A percentile compares a stretch with the other conserved stretches of the same genome.
These are phyloP conservation scores for Cetoscarus ocellatus DNA, from an alignment of 2,797 vertebrate species.

Conservation along the genomic window DNA sequence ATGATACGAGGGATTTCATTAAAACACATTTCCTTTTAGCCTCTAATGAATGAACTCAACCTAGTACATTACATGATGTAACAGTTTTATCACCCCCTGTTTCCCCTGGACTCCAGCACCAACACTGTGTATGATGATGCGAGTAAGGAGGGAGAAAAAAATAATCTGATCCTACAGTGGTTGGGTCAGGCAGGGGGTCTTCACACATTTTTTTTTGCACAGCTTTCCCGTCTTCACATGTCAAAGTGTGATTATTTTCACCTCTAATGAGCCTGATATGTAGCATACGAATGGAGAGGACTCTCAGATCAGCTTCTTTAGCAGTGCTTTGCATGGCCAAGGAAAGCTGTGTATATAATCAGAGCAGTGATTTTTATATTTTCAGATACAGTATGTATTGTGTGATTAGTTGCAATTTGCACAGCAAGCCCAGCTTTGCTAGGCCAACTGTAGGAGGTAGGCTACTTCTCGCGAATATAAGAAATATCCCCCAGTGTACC, in stretches of 20 bases:
- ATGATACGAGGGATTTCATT: not conserved
- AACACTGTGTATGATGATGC: conserved; percentile 9
- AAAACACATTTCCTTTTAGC: not conserved
- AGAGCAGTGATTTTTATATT: conserved; percentile 7
- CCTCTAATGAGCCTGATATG: conserved; percentile 53
- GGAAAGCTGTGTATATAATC: conserved; percentile 27
- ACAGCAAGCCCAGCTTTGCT: conserved; percentile 33
- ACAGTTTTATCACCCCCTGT: conserved; percentile 42
- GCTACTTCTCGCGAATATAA: not conserved
- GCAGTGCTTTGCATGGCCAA: conserved; percentile 13
- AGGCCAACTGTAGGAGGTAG: conserved; percentile 4
- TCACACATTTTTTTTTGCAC: conserved; percentile 32
- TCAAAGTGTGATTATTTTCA: conserved; percentile 68
- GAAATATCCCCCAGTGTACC: not conserved
- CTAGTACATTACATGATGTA: conserved; percentile 29
- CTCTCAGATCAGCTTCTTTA: conserved; percentile 20
- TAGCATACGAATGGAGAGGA: conserved; percentile 32
- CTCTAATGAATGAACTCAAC: not conserved
- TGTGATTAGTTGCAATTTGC: too few relatives aligned
- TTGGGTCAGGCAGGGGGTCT: not conserved
- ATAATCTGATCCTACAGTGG: not conserved
- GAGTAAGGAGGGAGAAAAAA: conserved; percentile 8
- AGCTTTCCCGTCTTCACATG: conserved; percentile 44
- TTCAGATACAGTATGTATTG: not conserved
- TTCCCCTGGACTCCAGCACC: conserved; percentile 10